These are phyloP conservation scores for Pachypsylla venusta DNA, from an alignment of 1,140 invertebrate genomes.

Conservation along the genomic window DNA sequence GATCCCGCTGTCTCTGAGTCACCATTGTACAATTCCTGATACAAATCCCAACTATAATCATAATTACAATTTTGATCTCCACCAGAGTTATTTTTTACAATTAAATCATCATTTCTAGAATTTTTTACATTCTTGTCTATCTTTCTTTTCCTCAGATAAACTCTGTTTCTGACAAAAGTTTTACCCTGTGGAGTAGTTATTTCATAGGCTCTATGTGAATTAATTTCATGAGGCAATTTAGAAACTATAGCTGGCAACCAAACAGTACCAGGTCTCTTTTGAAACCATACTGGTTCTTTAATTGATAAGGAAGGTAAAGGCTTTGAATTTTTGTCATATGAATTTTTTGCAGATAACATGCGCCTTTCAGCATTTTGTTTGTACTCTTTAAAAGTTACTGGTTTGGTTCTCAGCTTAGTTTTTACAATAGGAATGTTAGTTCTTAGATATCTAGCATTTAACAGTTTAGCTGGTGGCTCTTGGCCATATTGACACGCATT, in stretches of 20 bases:
- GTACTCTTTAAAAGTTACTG: neutral
- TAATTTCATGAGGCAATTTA: neutral
- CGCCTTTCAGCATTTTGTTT: neutral
- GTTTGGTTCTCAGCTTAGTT: neutral
- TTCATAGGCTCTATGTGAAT: neutral
- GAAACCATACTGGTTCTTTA: constrained; percentile 8
- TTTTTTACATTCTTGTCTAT: too few relatives aligned
- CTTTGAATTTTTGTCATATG: neutral
- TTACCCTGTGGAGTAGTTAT: neutral
- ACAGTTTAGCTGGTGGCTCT: neutral
- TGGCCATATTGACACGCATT: neutral
- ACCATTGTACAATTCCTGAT: too few relatives aligned
- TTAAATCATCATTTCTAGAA: too few relatives aligned
- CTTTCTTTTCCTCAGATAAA: neutral
- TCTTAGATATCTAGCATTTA: constrained; percentile 25
- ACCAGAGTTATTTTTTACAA: too few relatives aligned
- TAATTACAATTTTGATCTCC: too few relatives aligned
- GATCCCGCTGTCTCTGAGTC: too few relatives aligned
- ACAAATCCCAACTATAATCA: too few relatives aligned
- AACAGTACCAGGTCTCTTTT: constrained; percentile 30
- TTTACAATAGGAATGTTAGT: neutral
- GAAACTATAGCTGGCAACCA: neutral
- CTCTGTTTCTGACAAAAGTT: neutral
- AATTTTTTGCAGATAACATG: neutral
- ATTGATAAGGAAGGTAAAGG: neutral